Base-by-base conservation (phyloP, 2,113 vertebrate genomes). In the Choloepus hoffmanni region DNA sequence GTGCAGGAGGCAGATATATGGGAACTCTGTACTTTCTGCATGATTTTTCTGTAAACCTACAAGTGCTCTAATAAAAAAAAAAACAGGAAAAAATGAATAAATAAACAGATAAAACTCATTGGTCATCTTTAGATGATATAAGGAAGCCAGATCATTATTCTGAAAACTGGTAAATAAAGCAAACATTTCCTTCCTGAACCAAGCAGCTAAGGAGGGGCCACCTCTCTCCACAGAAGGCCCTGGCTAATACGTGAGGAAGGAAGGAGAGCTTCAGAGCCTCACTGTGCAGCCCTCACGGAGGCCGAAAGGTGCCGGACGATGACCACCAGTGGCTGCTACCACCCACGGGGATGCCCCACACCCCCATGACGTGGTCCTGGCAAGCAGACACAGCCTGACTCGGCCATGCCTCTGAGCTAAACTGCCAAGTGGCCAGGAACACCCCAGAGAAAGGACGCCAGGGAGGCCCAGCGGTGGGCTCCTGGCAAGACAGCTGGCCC, bases 211-310 rank as follows among this genome's bases (percentile, higher is more conserved):
- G 0, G 16, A n/a, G 36, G 53, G 67, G 28, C 12, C 45, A 26
- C 13, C 50, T 30, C 24, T 33, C 55, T 85, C 36, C 4, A 21
- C 28, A 36, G 26, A 73, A 45, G 45, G 5, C 30, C 50, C 13
- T 10, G 8, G 21, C 43, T 45, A 53, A 3, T 4, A 13, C 48
- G 4, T 0, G 18, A 7, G 2, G 26, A 43, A 79, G 40, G n/a
- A 33, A n/a, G 0, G 0, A 13, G n/a, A 10, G 5, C 3, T 5
- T 14, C 26, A 11, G 26, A 33, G 7, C 0, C 8, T 15, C 3
- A 0, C 14, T 40, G 55, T 67, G 26, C 36, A 53, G 55, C 21
- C 48, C 50, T 30, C 40, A 33, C 13, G 15, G 33, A 50, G 24
- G n/a, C 2, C 3, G 48, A 45, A 33, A 28, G 62, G 16, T 55